Evolutionary conservation across 23 tunicate species (phyloP).

Genomic region (Styela plicata): DNA sequence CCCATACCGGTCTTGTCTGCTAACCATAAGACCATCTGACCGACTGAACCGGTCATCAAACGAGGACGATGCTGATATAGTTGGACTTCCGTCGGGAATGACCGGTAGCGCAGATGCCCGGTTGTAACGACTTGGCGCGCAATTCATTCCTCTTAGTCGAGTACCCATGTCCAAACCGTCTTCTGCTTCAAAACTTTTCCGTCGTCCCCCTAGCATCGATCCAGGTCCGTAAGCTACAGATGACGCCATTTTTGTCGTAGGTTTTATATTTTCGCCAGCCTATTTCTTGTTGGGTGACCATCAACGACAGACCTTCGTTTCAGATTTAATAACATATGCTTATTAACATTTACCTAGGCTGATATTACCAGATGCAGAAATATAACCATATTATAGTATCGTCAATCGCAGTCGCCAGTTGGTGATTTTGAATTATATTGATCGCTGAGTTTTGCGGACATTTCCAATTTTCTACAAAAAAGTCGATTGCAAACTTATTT

Average conservation of each 20-base stretch:
- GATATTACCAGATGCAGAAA: too few relatives aligned
- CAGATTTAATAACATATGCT: too few relatives aligned
- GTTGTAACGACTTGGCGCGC: background rate
- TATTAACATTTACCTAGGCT: too few relatives aligned
- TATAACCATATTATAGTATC: too few relatives aligned
- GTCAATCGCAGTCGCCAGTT: too few relatives aligned
- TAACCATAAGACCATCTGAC: background rate
- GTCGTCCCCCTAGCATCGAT: slow-evolving; percentile 23
- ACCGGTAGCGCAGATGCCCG: background rate
- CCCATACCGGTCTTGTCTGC: background rate
- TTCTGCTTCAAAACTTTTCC: slow-evolving; percentile 57
- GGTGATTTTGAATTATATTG: too few relatives aligned
- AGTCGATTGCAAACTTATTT: too few relatives aligned
- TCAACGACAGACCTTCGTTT: too few relatives aligned
- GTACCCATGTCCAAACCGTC: slow-evolving; percentile 27
- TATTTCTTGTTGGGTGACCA: too few relatives aligned
- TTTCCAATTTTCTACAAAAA: too few relatives aligned
- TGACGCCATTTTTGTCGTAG: background rate
- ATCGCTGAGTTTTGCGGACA: too few relatives aligned
- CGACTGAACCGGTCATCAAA: slow-evolving; percentile 17
- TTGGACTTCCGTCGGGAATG: background rate
- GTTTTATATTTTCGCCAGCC: too few relatives aligned
- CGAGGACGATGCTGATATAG: background rate
- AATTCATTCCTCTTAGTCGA: background rate
- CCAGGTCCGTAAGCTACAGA: slow-evolving; percentile 9